phyloP scores from a whole-genome alignment of 2,113 vertebrate genomes.

The Chaetorhynchus papuensis region DNA sequence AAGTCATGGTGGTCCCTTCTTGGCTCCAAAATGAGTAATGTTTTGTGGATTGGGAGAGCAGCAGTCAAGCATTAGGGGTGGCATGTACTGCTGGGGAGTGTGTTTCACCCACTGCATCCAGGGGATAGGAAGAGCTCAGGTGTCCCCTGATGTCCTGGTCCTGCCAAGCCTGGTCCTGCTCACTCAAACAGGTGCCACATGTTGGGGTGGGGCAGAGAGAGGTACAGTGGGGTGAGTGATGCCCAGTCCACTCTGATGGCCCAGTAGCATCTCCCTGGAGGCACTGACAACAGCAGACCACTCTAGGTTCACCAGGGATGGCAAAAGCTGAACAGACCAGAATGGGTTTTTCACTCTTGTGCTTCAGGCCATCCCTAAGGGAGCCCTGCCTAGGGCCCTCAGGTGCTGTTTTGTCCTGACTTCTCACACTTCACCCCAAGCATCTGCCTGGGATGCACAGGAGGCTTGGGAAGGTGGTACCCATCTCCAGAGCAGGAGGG shows the following conservation, averaged over 20 bases:
- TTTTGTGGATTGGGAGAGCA: neutral
- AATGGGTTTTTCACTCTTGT: neutral
- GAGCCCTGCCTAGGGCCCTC: neutral
- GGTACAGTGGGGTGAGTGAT: neutral
- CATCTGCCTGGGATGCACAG: neutral
- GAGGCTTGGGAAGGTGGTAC: neutral
- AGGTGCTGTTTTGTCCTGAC: neutral
- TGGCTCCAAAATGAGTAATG: neutral
- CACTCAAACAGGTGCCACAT: too few species aligned
- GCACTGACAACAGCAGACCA: neutral
- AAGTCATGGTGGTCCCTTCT: neutral
- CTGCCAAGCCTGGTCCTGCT: neutral
- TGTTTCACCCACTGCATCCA: neutral
- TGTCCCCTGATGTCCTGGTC: neutral
- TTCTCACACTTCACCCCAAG: neutral
- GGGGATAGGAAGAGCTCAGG: neutral
- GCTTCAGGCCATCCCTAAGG: neutral
- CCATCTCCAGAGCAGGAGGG: neutral
- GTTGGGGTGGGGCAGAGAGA: neutral
- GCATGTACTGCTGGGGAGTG: neutral
- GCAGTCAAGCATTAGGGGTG: neutral
- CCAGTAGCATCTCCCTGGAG: neutral
- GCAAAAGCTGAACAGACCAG: neutral
- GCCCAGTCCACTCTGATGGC: neutral
- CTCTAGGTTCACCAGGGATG: neutral